Base-by-base conservation (phyloP, 1,140 invertebrate species). In the Brachionus koreanus region DNA sequence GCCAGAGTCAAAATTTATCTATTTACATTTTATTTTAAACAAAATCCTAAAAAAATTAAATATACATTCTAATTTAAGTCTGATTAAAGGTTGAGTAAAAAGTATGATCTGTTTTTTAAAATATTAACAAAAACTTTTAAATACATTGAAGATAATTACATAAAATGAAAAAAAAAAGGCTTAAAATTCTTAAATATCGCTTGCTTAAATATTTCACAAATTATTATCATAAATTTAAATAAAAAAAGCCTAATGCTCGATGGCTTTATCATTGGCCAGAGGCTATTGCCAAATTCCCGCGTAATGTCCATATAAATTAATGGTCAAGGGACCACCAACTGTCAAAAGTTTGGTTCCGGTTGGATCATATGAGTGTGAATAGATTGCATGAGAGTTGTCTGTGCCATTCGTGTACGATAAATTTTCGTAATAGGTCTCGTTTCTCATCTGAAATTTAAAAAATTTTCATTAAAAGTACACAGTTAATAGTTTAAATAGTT, bases 311-410 rank as follows among this genome's bases (percentile, higher is more conserved):
- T 93, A 93, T 12, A 96, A 88, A 83, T 93, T 94, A 42, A 94
- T 93, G 3, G 94, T 93, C 52, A 98, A 89, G 4, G 96, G 96
- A 0, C 96, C 96, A 25, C 96, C 96, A 49, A 95, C 96, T 0
- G 95, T 93, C 90, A 98, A 98, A 5, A 98, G 89, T 82, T 94
- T 89, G 6, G 94, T 96, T 25, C 95, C 94, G 69, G 92, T 94
- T 84, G 92, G 91, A 88, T 98, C 95, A 87, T 97, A 97, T 87
- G 94, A 95, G 86, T 98, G 96, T 1, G 95, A 97, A 87, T 98
- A 98, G 85, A 97, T 95, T 13, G 95, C 95, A 61, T 95, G 79
- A 35, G 83, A 49, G 35, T 49, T 81, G 33, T 49, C 49, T 94
- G 19, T 93, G 93, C 86, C 95, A 94, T 87, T 94, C 94, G 35